Evolutionary conservation across 2,888 invertebrate species (phyloP).

Genomic region (Eupithecia exiguata): DNA sequence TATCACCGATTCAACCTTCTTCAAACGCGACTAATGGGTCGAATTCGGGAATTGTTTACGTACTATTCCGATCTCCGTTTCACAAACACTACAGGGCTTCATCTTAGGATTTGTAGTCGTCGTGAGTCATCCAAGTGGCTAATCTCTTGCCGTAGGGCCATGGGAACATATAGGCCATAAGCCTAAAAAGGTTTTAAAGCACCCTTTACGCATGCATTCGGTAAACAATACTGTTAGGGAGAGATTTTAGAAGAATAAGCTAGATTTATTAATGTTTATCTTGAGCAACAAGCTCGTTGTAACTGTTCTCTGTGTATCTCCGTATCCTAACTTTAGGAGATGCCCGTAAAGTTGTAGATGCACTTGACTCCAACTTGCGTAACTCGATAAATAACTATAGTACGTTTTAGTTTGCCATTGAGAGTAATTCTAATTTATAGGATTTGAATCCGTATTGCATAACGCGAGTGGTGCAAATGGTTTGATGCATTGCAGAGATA

Average conservation of each 20-base stretch:
- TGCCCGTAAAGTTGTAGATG: constrained; percentile 43
- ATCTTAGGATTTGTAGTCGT: no score
- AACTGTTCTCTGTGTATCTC: background rate
- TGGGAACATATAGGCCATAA: no score
- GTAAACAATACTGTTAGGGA: background rate
- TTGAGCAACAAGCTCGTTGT: constrained; percentile 7
- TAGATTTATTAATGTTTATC: background rate
- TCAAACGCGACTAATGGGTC: no score
- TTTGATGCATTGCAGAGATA: background rate
- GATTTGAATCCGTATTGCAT: constrained; percentile 16
- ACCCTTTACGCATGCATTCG: no score
- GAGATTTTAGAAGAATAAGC: background rate
- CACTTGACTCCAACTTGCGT: constrained; percentile 44
- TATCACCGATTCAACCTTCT: no score
- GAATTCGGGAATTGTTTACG: no score
- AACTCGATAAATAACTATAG: constrained; percentile 47
- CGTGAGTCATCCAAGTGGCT: no score
- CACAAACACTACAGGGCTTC: no score
- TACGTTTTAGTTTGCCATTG: constrained; percentile 36
- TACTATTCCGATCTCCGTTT: no score
- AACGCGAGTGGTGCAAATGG: background rate
- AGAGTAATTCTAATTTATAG: constrained; percentile 39
- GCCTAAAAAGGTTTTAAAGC: no score
- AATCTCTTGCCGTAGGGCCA: no score
- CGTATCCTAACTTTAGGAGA: constrained; percentile 37